Evolutionary conservation across 2,113 vertebrate species (phyloP).

Genomic region (Leptodactylus fuscus): DNA sequence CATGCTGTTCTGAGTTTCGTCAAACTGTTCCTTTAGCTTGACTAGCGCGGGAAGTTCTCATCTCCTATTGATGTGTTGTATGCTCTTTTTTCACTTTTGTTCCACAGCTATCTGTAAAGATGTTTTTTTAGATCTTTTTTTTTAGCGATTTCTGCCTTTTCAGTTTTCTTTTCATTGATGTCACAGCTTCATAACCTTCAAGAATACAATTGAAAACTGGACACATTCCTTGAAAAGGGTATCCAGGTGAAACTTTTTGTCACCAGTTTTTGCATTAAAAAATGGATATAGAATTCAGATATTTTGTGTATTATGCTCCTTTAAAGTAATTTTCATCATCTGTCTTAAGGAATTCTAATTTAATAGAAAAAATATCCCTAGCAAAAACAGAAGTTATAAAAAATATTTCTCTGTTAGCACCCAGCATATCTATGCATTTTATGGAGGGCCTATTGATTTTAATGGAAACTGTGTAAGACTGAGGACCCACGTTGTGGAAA

Average conservation of each 20-base stretch:
- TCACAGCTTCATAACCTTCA: not conserved
- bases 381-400: no score
- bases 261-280: slow-evolving; percentile 16
- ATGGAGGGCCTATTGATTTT: not conserved
- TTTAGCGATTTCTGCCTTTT: not conserved
- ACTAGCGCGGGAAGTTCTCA: slow-evolving; percentile 3
- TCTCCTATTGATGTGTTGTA: not conserved
- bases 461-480: no score
- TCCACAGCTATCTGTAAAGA: not conserved
- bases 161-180: slow-evolving; percentile 17
- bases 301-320: not conserved
- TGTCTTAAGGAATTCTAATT: no score
- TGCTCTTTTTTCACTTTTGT: not conserved
- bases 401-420: not conserved
- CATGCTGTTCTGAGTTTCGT: not conserved
- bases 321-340: no score
- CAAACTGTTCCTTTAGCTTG: slow-evolving; percentile 8
- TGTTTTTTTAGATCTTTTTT: slow-evolving; percentile 35
- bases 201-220: not conserved
- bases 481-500: no score
- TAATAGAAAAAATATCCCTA: no score
- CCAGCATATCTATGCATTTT: not conserved
- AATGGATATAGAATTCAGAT: not conserved
- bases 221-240: not conserved
- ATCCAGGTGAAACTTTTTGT: not conserved